Percentiles rank a stretch among this genome's conserved stretches.
These are phyloP conservation scores for Artibeus lituratus DNA, from an alignment of 2,797 vertebrate genomes.

Conservation along the genomic window DNA sequence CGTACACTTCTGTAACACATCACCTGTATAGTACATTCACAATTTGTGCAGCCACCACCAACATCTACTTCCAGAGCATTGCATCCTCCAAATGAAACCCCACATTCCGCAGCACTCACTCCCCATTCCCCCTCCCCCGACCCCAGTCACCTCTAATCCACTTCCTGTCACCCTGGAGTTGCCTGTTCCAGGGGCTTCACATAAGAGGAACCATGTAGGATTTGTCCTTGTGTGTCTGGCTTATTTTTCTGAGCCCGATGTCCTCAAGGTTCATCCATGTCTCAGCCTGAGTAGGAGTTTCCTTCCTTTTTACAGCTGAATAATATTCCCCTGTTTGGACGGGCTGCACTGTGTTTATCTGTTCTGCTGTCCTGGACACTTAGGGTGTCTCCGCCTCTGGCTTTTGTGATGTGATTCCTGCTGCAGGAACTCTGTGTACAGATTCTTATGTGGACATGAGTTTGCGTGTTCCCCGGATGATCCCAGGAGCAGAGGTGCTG, in stretches of 20 bases:
- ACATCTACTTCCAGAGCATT: neutral
- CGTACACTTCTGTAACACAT: neutral
- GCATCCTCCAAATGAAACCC: neutral
- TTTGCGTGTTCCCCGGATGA: neutral
- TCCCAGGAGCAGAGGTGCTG: neutral
- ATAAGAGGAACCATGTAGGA: accelerated
- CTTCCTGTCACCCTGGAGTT: neutral
- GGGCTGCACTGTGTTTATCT: neutral
- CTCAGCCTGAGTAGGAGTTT: accelerated
- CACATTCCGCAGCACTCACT: accelerated
- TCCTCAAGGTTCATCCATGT: accelerated
- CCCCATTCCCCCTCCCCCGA: accelerated
- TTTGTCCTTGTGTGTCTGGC: neutral
- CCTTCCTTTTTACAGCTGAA: neutral
- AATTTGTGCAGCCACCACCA: neutral
- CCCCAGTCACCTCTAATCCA: neutral
- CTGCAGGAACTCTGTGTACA: neutral
- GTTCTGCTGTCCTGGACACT: neutral
- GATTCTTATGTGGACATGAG: neutral
- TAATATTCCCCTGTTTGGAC: neutral
- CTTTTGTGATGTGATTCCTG: neutral
- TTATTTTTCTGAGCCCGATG: accelerated
- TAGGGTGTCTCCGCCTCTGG: neutral
- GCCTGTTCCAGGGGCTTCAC: too few relatives aligned
- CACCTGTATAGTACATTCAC: accelerated